These are phyloP conservation scores for Bicyclus anynana DNA, from an alignment of 1,140 invertebrate species.

Conservation along the genomic window DNA sequence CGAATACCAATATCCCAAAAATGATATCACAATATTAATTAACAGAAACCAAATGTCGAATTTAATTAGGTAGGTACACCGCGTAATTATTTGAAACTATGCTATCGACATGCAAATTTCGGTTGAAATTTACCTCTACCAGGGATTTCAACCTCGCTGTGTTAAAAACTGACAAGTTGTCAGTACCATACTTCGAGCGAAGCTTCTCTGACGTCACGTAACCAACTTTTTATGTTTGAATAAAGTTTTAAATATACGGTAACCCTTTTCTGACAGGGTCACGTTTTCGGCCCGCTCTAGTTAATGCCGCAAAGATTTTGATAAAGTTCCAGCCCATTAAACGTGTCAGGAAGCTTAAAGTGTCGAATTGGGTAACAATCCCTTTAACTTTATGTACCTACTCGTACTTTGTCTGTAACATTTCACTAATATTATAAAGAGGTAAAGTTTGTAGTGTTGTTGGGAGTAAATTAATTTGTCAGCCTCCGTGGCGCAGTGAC, in stretches of 20 bases:
- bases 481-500: too few relatives aligned
- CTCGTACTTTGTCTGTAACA: too few relatives aligned
- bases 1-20: too few relatives aligned
- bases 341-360: not conserved
- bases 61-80: too few relatives aligned
- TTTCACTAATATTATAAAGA: too few relatives aligned
- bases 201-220: not conserved
- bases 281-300: not conserved
- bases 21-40: too few relatives aligned
- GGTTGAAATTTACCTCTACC: not conserved
- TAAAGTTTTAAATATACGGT: not conserved
- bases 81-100: too few relatives aligned
- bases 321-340: not conserved
- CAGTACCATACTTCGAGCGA: not conserved
- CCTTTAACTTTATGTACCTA: not conserved
- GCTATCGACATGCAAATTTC: too few relatives aligned
- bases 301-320: not conserved
- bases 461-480: too few relatives aligned
- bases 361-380: not conserved
- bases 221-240: not conserved
- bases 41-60: too few relatives aligned
- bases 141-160: not conserved
- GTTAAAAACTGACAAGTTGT: not conserved
- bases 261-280: not conserved
- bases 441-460: too few relatives aligned